phyloP scores from a whole-genome alignment of 2,888 invertebrate genomes.

The Poecilobothrus nobilitatus region DNA sequence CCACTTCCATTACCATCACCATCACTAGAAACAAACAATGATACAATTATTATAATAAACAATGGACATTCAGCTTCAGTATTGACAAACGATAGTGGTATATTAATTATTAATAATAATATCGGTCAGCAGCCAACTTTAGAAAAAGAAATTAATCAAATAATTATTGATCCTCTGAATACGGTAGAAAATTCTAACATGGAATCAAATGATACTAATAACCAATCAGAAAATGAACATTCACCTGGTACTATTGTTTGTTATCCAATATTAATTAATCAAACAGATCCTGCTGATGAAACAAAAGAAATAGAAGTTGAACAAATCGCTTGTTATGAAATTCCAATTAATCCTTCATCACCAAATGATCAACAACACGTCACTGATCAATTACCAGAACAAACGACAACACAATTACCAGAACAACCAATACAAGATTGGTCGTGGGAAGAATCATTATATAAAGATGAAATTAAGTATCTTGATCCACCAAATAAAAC shows the following conservation, averaged over 20 bases:
- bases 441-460: too few relatives aligned
- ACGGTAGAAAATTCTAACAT: neutral
- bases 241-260: conserved; percentile 37
- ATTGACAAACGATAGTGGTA: conserved; percentile 29
- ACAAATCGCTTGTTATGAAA: conserved; percentile 36
- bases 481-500: too few relatives aligned
- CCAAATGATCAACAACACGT: conserved; percentile 15
- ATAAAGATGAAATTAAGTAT: too few relatives aligned
- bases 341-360: conserved; percentile 30
- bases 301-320: conserved; percentile 37
- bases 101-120: conserved; percentile 29
- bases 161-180: neutral
- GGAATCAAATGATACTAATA: neutral
- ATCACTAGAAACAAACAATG: conserved; percentile 39
- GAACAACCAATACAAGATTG: neutral
- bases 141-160: neutral
- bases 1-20: conserved; percentile 33
- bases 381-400: neutral
- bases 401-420: neutral
- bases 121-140: conserved; percentile 24
- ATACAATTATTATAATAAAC: conserved; percentile 39
- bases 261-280: conserved; percentile 37
- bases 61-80: conserved; percentile 39
- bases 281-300: conserved; percentile 39
- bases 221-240: conserved; percentile 30